Evolutionary conservation across 1,140 invertebrate species (phyloP).

Genomic region (Cydia strobilella): DNA sequence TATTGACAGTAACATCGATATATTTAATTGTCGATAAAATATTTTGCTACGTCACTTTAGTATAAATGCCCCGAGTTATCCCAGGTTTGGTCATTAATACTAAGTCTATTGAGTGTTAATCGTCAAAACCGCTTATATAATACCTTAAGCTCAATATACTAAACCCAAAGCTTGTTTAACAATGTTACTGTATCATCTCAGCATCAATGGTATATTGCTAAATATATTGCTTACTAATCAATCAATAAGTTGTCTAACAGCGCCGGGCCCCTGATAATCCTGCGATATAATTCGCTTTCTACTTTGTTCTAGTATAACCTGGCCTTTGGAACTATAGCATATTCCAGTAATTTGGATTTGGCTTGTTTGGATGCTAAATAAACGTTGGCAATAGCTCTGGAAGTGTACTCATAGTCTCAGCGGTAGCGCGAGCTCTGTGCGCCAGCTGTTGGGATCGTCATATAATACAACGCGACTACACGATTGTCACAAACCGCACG

Average conservation of each 20-base stretch:
- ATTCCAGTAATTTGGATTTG: not conserved
- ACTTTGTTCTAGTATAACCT: not conserved
- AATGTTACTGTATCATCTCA: not conserved
- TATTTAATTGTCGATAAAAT: too few species aligned
- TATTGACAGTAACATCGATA: too few species aligned
- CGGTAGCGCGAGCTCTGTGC: too few species aligned
- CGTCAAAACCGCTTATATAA: not conserved
- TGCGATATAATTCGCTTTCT: not conserved
- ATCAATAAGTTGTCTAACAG: slow-evolving; percentile 23
- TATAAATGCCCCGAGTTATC: too few species aligned
- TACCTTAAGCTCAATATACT: not conserved
- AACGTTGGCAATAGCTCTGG: too few species aligned
- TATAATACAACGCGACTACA: too few species aligned
- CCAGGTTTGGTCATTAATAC: too few species aligned
- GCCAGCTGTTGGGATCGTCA: too few species aligned
- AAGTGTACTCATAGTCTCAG: too few species aligned
- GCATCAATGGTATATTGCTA: not conserved
- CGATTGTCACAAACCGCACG: too few species aligned
- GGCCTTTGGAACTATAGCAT: not conserved
- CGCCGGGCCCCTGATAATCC: slow-evolving; percentile 9
- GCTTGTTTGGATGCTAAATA: too few species aligned
- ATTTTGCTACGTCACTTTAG: too few species aligned
- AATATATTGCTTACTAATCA: slow-evolving; percentile 28
- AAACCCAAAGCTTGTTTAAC: not conserved
- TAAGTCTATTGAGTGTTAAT: not conserved